Evolutionary conservation across 2,888 invertebrate species (phyloP), one percentile per base, ranked within the genome.

Genomic region (Tromatobia lineatoria): DNA sequence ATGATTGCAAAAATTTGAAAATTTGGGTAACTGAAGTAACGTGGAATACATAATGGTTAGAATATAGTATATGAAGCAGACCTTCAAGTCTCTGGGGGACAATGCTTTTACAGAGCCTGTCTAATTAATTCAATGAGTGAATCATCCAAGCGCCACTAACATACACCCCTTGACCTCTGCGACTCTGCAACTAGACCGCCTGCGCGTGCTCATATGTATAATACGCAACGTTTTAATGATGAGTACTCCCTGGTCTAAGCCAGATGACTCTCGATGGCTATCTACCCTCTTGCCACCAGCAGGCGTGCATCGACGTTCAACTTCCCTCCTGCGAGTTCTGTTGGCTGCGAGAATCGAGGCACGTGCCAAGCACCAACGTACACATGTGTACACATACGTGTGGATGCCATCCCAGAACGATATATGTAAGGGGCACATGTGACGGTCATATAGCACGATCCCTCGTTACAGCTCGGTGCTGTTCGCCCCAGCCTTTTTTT

Each of bases 201-300:
- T 73, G 73, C 74, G 76, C 52, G 71, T 80, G 61, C 75, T 79
- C 78, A 11, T 47, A 50, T 52, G 64, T 75, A 52, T 82, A 54
- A 83, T 81, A 86, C 79, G 84, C 78, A 85, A 82, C 87, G 80
- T 87, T 92, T 91, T 92, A 92, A 92, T 89, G 92, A 91, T 89
- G 91, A 88, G 89, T 87, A 80, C 74, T 61, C 85, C 86, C 86
- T 85, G 82, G 88, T 86, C 87, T 80, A 69, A 81, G 84, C 90
- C 93, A 93, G 93, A 93, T 93, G 93, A 93, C 93, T 93, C 92
- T 88, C 88, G 93, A 93, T 93, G 89, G 86, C 87, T 93, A 93
- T 93, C 93, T 93, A 92, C 91, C 93, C 92, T 90, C 90, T 90
- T 88, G 89, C 92, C 92, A 92, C 91, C 93, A 91, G 89, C 92